phyloP scores from a whole-genome alignment of 2,888 invertebrate genomes.

The Ophion ventricosus region DNA sequence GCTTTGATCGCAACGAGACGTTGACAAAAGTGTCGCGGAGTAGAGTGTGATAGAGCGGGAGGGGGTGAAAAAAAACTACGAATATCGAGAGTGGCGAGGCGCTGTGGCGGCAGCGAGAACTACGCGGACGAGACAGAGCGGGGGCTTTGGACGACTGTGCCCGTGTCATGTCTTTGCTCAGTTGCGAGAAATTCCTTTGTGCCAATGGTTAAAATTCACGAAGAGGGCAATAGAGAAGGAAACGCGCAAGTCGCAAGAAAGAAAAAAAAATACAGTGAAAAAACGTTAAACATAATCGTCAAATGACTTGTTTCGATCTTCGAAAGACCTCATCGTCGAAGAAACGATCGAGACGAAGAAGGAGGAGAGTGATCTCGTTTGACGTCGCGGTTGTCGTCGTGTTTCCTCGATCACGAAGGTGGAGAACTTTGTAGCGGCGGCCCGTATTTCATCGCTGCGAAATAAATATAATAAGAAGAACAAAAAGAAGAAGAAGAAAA shows the following conservation, averaged over 20 bases:
- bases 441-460: conserved; percentile 33
- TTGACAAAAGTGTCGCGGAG: conserved; percentile 16
- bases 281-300: conserved; percentile 37
- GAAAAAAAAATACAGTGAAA: conserved; percentile 5
- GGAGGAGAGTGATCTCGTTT: conserved; percentile 30
- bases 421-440: conserved; percentile 63
- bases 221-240: neutral
- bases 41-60: conserved; percentile 16
- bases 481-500: neutral
- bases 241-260: neutral
- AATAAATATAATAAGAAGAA: neutral
- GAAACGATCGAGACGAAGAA: conserved; percentile 45
- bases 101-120: conserved; percentile 44
- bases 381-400: conserved; percentile 37
- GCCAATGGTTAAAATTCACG: conserved; percentile 59
- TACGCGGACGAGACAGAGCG: conserved; percentile 59
- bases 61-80: conserved; percentile 10
- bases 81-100: conserved; percentile 44
- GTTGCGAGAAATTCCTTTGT: conserved; percentile 66
- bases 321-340: conserved; percentile 22
- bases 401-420: conserved; percentile 56
- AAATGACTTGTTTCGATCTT: conserved; percentile 45
- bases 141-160: conserved; percentile 36
- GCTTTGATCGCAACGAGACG: neutral
- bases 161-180: conserved; percentile 70